Evolutionary conservation across 2,113 vertebrate species (phyloP), one percentile per base, ranked within the genome.

Genomic region (Pseudolaguvia tuberculata): DNA sequence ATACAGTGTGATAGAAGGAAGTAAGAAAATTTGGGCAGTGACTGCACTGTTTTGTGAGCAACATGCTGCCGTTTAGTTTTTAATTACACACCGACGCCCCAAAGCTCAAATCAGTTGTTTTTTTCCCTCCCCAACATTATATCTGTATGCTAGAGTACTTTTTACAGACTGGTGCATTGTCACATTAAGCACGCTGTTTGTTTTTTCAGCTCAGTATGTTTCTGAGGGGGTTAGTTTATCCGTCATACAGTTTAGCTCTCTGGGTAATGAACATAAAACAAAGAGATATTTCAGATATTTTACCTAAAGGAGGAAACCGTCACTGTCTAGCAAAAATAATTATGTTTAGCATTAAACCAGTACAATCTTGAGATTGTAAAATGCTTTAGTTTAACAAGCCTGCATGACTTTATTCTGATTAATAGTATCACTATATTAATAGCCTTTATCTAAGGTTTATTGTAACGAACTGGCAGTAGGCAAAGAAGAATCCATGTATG

Each of bases 181-280:
- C 56, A 52, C 56, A 70, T 76, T 76, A 70, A 59, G 70, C 67
- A 70, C 70, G 68, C 75, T 76, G 75, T 62, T 70, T 76, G 75
- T 50, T 76, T 52, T 69, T 50, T 70, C 27, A 45, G 70, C 21
- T 45, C 35, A 47, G 70, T 31, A 72, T 72, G 35, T 61, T 45
- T 23, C n/a, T 18, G 48, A 20, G 63, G 63, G 63, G 63, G 63
- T 29, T 20, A 52, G 55, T 29, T 57, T 76, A 25, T 58, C 74
- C 70, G 75, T 70, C 56, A 70, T 39, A 47, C 47, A 57, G 48
- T 67, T 75, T 45, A 48, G 52, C 72, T 17, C 23, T 45, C 4
- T 42, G 61, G 61, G 50, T 67, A 72, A 72, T 72, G 47, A 72
- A 72, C 70, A 47, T 72, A 57, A 72, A 67, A 72, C 13, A 35